Evolutionary conservation across 2,797 vertebrate species (phyloP), one percentile per base, ranked within the genome.

Genomic region (Sebastes trivittatus): DNA sequence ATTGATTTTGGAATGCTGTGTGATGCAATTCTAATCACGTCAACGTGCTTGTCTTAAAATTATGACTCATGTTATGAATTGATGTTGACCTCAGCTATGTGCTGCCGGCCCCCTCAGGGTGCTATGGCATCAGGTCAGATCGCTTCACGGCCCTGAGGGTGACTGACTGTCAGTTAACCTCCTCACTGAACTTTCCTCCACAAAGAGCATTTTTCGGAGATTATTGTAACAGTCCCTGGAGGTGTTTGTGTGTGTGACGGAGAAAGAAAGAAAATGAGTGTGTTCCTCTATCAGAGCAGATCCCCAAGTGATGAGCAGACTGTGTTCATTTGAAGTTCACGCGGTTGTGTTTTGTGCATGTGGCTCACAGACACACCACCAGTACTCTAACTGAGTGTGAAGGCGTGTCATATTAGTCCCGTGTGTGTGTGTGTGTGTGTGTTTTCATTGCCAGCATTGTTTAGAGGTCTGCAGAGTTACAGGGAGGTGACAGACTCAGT

Each of bases 101-200:
- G 63, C 62, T 49, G 54, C 58, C 13, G 4, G 68, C n/a, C 67
- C 66, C 66, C 56, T 55, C 10, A 0, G 72, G 75, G 69, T 52
- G 49, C 49, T 4, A 72, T 25, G 30, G 25, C 76, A 29, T 63
- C 22, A 52, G 78, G 73, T 84, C 70, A 81, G 27, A 78, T 49
- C 54, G 2, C 69, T 59, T 63, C 16, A 30, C 18, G 3, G 25
- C 75, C 77, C 60, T 2, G 29, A 61, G 75, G 49, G 30, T 18
- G 23, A 72, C 71, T 61, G 54, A 67, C 61, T 46, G 42, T 46
- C 75, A 61, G 32, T 75, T 84, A 58, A 87, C 88, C 78, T 80
- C 72, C 59, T 60, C 25, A 22, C 38, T 55, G 34, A 75, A 62
- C 76, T 63, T 32, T 67, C 18, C 11, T n/a, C 62, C 13, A 13